These are phyloP conservation scores for Cephalopterus ornatus DNA, from an alignment of 2,113 vertebrate genomes.

Conservation along the genomic window DNA sequence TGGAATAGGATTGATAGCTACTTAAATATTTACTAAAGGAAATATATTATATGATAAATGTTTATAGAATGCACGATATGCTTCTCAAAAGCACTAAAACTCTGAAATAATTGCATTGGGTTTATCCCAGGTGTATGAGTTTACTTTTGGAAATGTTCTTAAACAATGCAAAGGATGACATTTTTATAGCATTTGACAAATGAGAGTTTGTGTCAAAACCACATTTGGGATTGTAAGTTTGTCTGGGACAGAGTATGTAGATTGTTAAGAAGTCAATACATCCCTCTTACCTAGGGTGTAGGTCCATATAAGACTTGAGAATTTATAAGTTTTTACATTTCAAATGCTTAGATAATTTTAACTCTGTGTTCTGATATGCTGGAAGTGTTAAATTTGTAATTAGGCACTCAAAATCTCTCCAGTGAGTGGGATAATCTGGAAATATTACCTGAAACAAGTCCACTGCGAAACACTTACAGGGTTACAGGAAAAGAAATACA, in stretches of 20 bases:
- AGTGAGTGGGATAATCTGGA: not conserved
- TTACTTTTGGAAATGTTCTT: not conserved
- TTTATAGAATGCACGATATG: conserved; percentile 1
- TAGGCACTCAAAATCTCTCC: not conserved
- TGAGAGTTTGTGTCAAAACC: not conserved
- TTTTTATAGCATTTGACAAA: not conserved
- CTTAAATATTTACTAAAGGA: conserved; percentile 59
- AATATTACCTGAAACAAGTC: not conserved
- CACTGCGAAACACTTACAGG: not conserved
- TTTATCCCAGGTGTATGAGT: not conserved
- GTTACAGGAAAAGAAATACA: not conserved
- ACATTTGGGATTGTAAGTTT: not conserved
- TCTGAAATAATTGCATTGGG: not conserved
- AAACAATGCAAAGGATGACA: not conserved
- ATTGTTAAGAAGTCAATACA: not conserved
- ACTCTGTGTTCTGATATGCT: not conserved
- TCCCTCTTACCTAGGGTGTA: not conserved
- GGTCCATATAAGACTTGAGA: not conserved
- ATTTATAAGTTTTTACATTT: not conserved
- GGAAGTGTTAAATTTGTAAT: not conserved
- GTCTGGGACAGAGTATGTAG: not conserved
- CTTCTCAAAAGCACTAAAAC: not conserved
- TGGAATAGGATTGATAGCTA: not conserved
- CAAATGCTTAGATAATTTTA: not conserved
- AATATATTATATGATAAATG: conserved; percentile 29